Evolutionary conservation across 2,888 invertebrate genomes (phyloP).

Genomic region (Myathropa florea): DNA sequence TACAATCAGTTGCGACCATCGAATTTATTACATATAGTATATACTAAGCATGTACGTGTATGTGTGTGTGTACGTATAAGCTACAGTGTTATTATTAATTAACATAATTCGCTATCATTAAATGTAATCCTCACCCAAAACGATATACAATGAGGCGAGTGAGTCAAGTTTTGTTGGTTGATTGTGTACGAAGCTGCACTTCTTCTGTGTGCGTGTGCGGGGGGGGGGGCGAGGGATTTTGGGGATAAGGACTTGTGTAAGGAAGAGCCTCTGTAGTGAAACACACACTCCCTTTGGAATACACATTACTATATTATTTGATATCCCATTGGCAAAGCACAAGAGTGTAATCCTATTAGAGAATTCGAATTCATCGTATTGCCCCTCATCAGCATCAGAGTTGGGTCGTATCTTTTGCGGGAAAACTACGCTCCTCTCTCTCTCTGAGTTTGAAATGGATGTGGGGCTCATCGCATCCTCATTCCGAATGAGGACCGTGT

Average conservation of each 20-base stretch:
- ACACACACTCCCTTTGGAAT: conserved; percentile 17
- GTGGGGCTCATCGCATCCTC: not conserved
- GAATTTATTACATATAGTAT: conserved; percentile 29
- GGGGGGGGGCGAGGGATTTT: not conserved
- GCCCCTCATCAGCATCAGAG: not conserved
- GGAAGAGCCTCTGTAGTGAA: not conserved
- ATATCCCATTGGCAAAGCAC: conserved; percentile 30
- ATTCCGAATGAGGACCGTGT: conserved; percentile 12
- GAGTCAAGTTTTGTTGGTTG: not conserved
- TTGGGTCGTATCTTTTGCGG: conserved; percentile 17
- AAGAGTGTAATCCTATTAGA: conserved; percentile 51
- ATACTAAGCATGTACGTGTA: not conserved
- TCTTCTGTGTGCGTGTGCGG: not conserved
- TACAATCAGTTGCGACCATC: not conserved
- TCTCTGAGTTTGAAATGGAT: not conserved
- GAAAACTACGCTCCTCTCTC: not conserved
- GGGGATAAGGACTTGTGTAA: not conserved
- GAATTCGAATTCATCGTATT: conserved; percentile 57
- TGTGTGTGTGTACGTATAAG: not conserved
- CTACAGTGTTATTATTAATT: conserved; percentile 42
- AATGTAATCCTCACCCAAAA: conserved; percentile 38
- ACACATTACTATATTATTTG: conserved; percentile 44
- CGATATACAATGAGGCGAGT: conserved; percentile 8
- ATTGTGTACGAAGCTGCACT: not conserved
- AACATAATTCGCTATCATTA: conserved; percentile 57